Base-by-base conservation (phyloP, 2,888 invertebrate species). In the Aphidoletes aphidimyza region DNA sequence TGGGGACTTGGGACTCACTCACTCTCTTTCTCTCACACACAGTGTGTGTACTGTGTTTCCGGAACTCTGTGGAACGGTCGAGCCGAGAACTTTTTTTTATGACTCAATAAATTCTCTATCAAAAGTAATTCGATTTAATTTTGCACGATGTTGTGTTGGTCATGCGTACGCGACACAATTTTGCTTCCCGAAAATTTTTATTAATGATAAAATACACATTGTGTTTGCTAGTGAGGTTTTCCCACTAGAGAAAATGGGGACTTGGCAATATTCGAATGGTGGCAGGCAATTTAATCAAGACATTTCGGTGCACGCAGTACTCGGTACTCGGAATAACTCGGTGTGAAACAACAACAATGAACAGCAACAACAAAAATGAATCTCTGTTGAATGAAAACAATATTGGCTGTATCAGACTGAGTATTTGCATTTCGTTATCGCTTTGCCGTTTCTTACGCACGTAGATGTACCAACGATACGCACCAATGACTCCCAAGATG, bases 111-210 rank as follows among this genome's bases (percentile, higher is more conserved):
- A 69, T 69, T 69, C 69, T 30, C 34, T 69, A 69, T 69, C 69
- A 69, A 54, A 54, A 30, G 69, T 69, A 69, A 69, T 69, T 69
- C 69, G 69, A 69, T 69, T 69, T 69, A 69, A 69, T 69, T 69
- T 69, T 69, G 69, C 69, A n/a, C n/a, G n/a, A n/a, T 14, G 30
- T 69, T 17, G 69, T 5, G 26, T 69, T 69, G 69, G 69, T 69
- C 30, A 30, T 69, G 69, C 34, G 69, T 26, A 34, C 34, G 69
- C 69, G n/a, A 34, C 69, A 34, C 47, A 47, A 14, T 69, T 30
- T 69, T 11, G 34, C 30, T 5, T 54, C 1, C 22, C 54, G 39
- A 47, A n/a, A n/a, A n/a, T n/a, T 69, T 9, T 30, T n/a, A 69
- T n/a, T 69, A 69, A 69, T 69, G 69, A 69, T 69, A 69, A 14